Percentiles rank a stretch among this genome's conserved stretches.
phyloP scores from a whole-genome alignment of 2,888 invertebrate species.

The Cyclophora albipunctata region DNA sequence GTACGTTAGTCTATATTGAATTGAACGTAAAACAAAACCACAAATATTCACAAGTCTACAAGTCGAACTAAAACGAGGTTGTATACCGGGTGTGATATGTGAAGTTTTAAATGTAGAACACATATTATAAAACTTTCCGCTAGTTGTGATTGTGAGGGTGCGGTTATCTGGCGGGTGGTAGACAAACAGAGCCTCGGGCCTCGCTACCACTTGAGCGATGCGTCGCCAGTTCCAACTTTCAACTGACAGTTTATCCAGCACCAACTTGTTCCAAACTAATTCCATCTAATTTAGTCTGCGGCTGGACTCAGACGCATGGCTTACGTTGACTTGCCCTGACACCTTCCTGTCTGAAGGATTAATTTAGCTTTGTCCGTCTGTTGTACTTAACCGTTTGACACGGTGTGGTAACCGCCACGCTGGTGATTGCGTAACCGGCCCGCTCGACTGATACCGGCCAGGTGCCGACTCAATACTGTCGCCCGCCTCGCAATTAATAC shows the following conservation, averaged over 20 bases:
- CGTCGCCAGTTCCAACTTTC: conserved; percentile 30
- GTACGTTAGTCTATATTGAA: too few species aligned
- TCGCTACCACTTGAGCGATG: conserved; percentile 19
- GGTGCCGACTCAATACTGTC: conserved; percentile 4
- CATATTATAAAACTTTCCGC: too few species aligned
- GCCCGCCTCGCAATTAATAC: not conserved
- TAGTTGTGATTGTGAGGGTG: too few species aligned
- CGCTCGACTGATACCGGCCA: not conserved
- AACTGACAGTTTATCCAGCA: conserved; percentile 39
- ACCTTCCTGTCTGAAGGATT: conserved; percentile 43
- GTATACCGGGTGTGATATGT: too few species aligned
- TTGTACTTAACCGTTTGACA: conserved; percentile 26
- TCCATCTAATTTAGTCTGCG: conserved; percentile 45
- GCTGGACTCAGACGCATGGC: conserved; percentile 30
- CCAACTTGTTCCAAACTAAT: conserved; percentile 50
- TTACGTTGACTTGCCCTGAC: conserved; percentile 31
- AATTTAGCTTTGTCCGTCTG: conserved; percentile 40
- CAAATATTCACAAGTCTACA: too few species aligned
- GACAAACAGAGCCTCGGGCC: conserved; percentile 24
- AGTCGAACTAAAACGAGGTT: too few species aligned
- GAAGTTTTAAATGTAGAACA: too few species aligned
- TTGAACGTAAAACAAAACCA: too few species aligned
- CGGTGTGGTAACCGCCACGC: conserved; percentile 19
- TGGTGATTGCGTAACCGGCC: conserved; percentile 6
- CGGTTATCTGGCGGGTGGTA: too few species aligned